Conservation (phyloP, 2,113 vertebrate genomes). For the Mus pahari region DNA sequence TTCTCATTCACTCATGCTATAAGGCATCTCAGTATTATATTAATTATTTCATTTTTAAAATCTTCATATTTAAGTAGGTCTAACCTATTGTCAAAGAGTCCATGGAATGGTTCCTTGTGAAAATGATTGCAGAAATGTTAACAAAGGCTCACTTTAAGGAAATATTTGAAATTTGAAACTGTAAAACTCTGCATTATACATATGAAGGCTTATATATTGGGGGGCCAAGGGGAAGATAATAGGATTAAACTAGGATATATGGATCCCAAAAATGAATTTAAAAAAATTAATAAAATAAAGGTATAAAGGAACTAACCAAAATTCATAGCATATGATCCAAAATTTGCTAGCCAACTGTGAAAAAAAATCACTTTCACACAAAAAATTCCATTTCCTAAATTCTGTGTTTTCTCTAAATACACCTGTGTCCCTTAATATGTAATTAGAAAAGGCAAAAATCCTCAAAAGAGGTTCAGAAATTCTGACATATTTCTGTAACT, state of each 20-base stretch:
- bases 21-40: background rate
- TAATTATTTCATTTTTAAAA: slow-evolving; percentile 40
- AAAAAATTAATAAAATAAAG: slow-evolving; percentile 48
- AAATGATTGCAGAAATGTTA: slow-evolving; percentile 55
- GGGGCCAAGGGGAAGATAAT: accelerated
- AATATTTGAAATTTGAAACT: slow-evolving; percentile 52
- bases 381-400: slow-evolving; percentile 60
- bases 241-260: background rate
- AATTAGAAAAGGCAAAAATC: slow-evolving; percentile 42
- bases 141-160: slow-evolving; percentile 49
- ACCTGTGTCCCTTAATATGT: slow-evolving; percentile 12
- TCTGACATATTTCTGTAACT: slow-evolving; percentile 45
- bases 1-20: slow-evolving; percentile 16
- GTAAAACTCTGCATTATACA: background rate
- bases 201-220: background rate
- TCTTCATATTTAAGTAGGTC: slow-evolving; percentile 25
- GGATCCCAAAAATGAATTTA: background rate
- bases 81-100: background rate
- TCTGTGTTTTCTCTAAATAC: slow-evolving; percentile 51
- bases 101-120: slow-evolving; percentile 20
- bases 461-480: slow-evolving; percentile 29
- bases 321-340: background rate
- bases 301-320: slow-evolving; percentile 58
- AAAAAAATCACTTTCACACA: slow-evolving; percentile 66
- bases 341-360: slow-evolving; percentile 36